Conservation (phyloP, 2,888 invertebrate genomes). For the Machimus rusticus region DNA sequence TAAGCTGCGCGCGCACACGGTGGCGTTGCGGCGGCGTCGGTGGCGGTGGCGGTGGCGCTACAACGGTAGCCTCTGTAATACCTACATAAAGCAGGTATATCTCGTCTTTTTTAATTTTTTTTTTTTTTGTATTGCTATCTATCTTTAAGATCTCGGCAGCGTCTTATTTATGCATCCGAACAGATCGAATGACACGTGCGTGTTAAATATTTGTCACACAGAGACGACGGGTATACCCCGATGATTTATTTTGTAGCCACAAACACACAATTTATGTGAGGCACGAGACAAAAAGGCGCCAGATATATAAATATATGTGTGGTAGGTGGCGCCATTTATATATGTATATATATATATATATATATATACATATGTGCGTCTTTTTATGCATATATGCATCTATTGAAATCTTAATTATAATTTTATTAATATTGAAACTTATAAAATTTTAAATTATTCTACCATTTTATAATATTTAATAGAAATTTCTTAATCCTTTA, state of each 20-base stretch:
- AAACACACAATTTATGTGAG: neutral
- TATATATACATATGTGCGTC: too few species aligned
- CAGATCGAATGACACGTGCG: slow-evolving; percentile 19
- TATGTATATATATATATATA: too few species aligned
- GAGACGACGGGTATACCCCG: neutral
- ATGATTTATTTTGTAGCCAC: neutral
- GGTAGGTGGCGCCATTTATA: too few species aligned
- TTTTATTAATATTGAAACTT: too few species aligned
- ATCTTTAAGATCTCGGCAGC: neutral
- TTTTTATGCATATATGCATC: too few species aligned
- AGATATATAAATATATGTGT: neutral
- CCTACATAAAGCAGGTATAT: neutral
- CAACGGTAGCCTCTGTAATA: neutral
- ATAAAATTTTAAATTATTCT: too few species aligned
- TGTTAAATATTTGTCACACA: slow-evolving; percentile 31
- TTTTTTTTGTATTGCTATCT: neutral
- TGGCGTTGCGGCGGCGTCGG: neutral
- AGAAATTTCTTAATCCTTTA: too few species aligned
- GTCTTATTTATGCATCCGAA: neutral
- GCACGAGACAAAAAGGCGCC: neutral
- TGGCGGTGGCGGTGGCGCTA: neutral
- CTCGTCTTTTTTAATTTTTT: too few species aligned
- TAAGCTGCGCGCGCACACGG: neutral
- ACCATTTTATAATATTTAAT: too few species aligned
- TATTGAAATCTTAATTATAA: too few species aligned